Evolutionary conservation across 2,113 vertebrate genomes (phyloP).

Genomic region (Pollachius pollachius): DNA sequence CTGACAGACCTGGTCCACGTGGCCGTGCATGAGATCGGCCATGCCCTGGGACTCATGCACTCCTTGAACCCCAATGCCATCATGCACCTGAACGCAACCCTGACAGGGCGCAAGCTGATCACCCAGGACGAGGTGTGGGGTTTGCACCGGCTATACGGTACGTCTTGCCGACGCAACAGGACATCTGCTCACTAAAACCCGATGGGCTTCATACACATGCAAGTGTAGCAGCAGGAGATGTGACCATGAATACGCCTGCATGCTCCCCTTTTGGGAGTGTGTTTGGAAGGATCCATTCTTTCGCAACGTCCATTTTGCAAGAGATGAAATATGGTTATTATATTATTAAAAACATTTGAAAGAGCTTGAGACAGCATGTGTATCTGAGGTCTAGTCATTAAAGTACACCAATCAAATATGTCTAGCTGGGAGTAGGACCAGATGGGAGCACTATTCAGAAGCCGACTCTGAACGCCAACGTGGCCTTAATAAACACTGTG

Average conservation of each 20-base stretch:
- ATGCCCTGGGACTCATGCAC: conserved; percentile 94
- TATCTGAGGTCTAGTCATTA: too few species aligned
- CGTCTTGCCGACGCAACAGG: conserved; percentile 22
- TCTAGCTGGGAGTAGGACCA: too few species aligned
- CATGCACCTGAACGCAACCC: conserved; percentile 95
- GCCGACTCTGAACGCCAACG: conserved; percentile 11
- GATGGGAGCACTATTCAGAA: too few species aligned
- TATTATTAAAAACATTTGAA: too few species aligned
- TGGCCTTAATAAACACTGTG: conserved; percentile 49
- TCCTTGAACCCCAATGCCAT: conserved; percentile 85
- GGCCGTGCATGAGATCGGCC: conserved; percentile 93
- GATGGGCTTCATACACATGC: neutral
- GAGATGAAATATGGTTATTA: too few species aligned
- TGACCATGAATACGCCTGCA: neutral
- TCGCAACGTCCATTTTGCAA: too few species aligned
- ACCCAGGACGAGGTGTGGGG: conserved; percentile 97
- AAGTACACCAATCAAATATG: too few species aligned
- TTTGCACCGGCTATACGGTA: conserved; percentile 90
- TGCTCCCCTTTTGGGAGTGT: too few species aligned
- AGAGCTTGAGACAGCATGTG: too few species aligned
- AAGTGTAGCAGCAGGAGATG: neutral
- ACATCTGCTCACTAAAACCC: too few species aligned
- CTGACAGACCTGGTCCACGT: conserved; percentile 94
- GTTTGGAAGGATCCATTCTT: too few species aligned
- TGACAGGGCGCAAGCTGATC: conserved; percentile 87